Conservation (phyloP, 1,140 invertebrate genomes). For the Euschistus heros region DNA sequence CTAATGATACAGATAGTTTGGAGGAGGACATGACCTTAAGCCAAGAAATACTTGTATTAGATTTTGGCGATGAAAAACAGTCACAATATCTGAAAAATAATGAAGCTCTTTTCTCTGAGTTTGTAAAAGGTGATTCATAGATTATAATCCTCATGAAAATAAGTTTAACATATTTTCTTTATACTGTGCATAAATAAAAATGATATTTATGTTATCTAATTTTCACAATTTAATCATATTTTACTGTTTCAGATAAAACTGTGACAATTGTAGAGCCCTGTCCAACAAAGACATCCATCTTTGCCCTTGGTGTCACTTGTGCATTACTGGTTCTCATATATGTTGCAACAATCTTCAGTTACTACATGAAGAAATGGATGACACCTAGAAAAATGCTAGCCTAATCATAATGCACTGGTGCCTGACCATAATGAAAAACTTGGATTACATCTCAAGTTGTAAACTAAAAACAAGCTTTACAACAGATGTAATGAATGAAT, state of each 20-base stretch:
- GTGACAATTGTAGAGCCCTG: slow-evolving; percentile 77
- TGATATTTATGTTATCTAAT: not conserved
- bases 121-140: slow-evolving; percentile 46
- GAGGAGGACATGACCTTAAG: slow-evolving; percentile 78
- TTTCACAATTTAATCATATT: not conserved
- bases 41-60: slow-evolving; percentile 83
- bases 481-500: not conserved
- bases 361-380: slow-evolving; percentile 85
- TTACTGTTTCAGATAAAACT: slow-evolving; percentile 59
- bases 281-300: slow-evolving; percentile 77
- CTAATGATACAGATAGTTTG: slow-evolving; percentile 42
- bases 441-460: not conserved
- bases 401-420: not conserved
- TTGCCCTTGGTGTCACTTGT: slow-evolving; percentile 78
- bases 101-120: slow-evolving; percentile 61
- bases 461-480: not conserved
- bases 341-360: slow-evolving; percentile 76
- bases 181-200: not conserved
- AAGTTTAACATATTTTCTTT: too few relatives aligned
- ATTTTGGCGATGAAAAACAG: slow-evolving; percentile 80
- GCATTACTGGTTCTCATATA: slow-evolving; percentile 82
- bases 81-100: slow-evolving; percentile 60
- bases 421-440: not conserved
- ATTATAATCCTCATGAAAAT: too few relatives aligned
- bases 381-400: slow-evolving; percentile 68